Percentiles rank a stretch among this genome's conserved stretches.
These are phyloP conservation scores for Syrmaticus mikado DNA, from an alignment of 2,113 vertebrate species.

Conservation along the genomic window DNA sequence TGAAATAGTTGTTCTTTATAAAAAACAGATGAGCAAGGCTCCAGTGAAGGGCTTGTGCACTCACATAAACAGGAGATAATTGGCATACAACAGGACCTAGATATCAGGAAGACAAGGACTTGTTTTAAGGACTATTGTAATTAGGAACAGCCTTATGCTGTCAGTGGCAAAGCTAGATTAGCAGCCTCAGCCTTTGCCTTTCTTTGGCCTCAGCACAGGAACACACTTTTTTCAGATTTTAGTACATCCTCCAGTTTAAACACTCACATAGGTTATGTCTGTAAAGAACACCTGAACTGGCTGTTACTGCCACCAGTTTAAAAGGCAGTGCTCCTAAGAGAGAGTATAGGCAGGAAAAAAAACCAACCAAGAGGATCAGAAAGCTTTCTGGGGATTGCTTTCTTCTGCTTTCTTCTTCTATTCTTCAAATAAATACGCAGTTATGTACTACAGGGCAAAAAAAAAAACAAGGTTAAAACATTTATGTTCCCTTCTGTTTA, in stretches of 20 bases:
- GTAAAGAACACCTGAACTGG: neutral
- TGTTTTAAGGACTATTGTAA: neutral
- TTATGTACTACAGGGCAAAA: neutral
- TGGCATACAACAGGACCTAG: neutral
- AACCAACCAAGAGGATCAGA: neutral
- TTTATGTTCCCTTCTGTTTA: neutral
- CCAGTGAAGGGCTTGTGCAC: neutral
- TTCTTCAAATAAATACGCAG: neutral
- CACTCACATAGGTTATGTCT: neutral
- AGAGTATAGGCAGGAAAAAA: neutral
- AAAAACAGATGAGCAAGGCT: neutral
- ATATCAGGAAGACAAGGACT: neutral
- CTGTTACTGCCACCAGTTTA: neutral
- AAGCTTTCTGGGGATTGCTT: neutral
- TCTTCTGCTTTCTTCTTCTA: no score
- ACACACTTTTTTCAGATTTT: neutral
- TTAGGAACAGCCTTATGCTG: neutral
- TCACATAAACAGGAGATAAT: neutral
- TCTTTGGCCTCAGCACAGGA: neutral
- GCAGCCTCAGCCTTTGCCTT: neutral
- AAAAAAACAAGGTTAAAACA: neutral
- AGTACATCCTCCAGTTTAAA: neutral
- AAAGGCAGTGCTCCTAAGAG: neutral
- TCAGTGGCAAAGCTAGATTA: neutral
- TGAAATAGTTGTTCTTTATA: neutral